phyloP scores from a whole-genome alignment of 1,140 invertebrate genomes.

The Goniozus legneri region DNA sequence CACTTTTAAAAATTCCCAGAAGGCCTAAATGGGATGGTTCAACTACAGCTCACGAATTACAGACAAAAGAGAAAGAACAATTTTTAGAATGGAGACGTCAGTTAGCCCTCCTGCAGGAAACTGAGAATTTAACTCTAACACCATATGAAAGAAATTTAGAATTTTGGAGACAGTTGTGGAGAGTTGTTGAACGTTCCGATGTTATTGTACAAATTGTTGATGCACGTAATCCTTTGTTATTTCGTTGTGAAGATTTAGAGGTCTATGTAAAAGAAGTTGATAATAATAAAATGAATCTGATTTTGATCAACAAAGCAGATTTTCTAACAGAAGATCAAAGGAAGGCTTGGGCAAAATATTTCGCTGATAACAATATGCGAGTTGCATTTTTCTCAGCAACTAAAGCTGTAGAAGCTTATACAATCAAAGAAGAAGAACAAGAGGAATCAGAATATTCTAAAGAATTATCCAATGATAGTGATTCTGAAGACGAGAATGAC shows the following conservation, averaged over 20 bases:
- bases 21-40: slow-evolving; percentile 77
- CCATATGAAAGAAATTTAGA: slow-evolving; percentile 98
- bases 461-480: slow-evolving; percentile 35
- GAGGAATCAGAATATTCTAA: slow-evolving; percentile 28
- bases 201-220: slow-evolving; percentile 95
- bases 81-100: slow-evolving; percentile 88
- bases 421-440: slow-evolving; percentile 39
- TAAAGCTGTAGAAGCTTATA: slow-evolving; percentile 54
- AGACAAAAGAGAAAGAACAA: slow-evolving; percentile 70
- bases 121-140: slow-evolving; percentile 79
- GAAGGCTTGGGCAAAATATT: slow-evolving; percentile 84
- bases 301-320: slow-evolving; percentile 97
- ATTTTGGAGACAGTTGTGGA: slow-evolving; percentile 98
- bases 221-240: slow-evolving; percentile 93
- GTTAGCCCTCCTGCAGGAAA: slow-evolving; percentile 77
- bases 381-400: slow-evolving; percentile 85
- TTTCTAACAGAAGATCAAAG: slow-evolving; percentile 81
- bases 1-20: slow-evolving; percentile 73
- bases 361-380: slow-evolving; percentile 63
- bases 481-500: slow-evolving; percentile 19
- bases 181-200: slow-evolving; percentile 95
- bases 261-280: slow-evolving; percentile 86
- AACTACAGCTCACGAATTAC: slow-evolving; percentile 75
- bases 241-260: slow-evolving; percentile 92
- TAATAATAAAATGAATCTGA: slow-evolving; percentile 72